These are phyloP conservation scores for Patella vulgata DNA, from an alignment of 1,140 invertebrate genomes.

Conservation along the genomic window DNA sequence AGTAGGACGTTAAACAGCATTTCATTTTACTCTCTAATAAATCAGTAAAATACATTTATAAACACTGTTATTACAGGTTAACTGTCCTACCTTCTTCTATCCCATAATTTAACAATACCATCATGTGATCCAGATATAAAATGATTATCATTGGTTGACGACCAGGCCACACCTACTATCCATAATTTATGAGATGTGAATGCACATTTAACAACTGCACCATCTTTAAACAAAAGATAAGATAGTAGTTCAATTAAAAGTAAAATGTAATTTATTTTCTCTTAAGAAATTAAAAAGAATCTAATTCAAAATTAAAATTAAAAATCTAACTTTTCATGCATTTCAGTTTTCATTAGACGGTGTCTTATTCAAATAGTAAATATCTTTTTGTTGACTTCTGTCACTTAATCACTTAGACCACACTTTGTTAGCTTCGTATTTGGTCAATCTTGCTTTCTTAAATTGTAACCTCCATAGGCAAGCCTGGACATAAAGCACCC, in stretches of 20 bases:
- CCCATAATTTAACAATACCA: constrained; percentile 93
- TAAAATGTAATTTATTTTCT: constrained; percentile 1
- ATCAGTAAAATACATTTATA: too few relatives aligned
- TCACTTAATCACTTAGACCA: too few relatives aligned
- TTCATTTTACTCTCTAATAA: too few relatives aligned
- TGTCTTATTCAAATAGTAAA: too few relatives aligned
- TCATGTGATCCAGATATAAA: constrained; percentile 96
- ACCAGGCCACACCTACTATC: constrained; percentile 92
- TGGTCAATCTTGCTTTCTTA: too few relatives aligned
- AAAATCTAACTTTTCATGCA: not conserved
- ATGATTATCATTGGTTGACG: constrained; percentile 81
- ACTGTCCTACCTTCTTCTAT: constrained; percentile 85
- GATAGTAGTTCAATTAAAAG: constrained; percentile 2
- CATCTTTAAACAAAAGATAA: constrained; percentile 72
- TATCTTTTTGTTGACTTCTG: too few relatives aligned
- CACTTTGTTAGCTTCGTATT: too few relatives aligned
- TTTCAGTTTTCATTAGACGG: too few relatives aligned
- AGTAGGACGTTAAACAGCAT: not conserved
- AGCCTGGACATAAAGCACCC: too few relatives aligned
- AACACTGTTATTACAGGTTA: too few relatives aligned
- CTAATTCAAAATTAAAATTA: not conserved
- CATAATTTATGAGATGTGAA: constrained; percentile 92
- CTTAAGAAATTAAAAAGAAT: constrained; percentile 8
- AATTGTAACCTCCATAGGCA: too few relatives aligned
- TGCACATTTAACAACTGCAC: constrained; percentile 84